Evolutionary conservation across 1,140 invertebrate species (phyloP), one percentile per base, ranked within the genome.

Genomic region (Tetramorium alpestre): DNA sequence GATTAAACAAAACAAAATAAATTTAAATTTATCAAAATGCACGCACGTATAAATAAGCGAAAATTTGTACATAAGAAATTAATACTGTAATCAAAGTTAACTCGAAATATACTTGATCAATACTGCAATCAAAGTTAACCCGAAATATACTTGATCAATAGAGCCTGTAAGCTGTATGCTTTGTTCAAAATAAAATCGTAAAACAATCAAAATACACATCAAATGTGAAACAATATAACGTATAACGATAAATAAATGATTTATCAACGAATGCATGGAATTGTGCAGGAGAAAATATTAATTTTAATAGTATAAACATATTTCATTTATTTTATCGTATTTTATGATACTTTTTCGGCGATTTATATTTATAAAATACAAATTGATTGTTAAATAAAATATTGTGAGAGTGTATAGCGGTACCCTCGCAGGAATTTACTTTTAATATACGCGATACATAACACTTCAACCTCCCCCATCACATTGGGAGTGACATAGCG

Each of bases 391-490:
- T 58, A 69, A 41, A n/a, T 28, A 44, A 47, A 33, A 33, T 47
- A 33, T 81, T 10, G 4, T 25, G 1, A 70, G 11, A 51, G 4
- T 47, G 16, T 16, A 13, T 13, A 7, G 8, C 4, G 18, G 0
- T 75, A 38, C 72, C 33, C 41, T 47, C 16, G 16, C 25, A 11
- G 5, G 33, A n/a, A 64, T 44, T 33, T 80, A 44, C 49, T 75
- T 38, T 28, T 13, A 49, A 76, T 77, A 78, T 72, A 49, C 25
- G 10, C 33, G 47, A 8, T 44, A 22, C 44, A 69, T 51, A 75
- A 65, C 72, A n/a, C 28, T 44, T 73, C 22, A 54, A 58, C 22
- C 64, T 88, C 65, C 72, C 84, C 18, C 81, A 38, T 70, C 70
- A 28, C 28, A 80, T 22, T 62, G 49, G 25, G 47, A 78, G 47